phyloP scores from a whole-genome alignment of 1,140 invertebrate genomes.

The Hestina assimilis region DNA sequence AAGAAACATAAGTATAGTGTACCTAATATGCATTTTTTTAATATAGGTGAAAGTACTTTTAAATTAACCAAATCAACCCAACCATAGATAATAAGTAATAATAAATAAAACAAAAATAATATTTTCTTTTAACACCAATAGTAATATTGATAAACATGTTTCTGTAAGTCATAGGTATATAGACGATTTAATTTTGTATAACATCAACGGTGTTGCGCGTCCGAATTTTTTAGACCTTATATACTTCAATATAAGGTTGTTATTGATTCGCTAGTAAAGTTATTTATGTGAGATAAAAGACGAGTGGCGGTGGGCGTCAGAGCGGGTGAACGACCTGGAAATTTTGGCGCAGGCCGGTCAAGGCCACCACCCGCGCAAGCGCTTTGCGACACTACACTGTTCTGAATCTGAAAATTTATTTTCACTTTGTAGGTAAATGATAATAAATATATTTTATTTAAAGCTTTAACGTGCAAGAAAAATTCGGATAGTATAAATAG shows the following conservation, averaged over 20 bases:
- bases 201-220: constrained; percentile 27
- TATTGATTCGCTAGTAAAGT: constrained; percentile 23
- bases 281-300: constrained; percentile 70
- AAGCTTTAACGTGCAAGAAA: background rate
- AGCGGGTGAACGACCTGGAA: constrained; percentile 73
- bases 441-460: background rate
- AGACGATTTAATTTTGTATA: constrained; percentile 66
- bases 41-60: no score
- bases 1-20: no score
- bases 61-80: no score
- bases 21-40: no score
- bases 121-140: constrained; percentile 13
- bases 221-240: constrained; percentile 31
- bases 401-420: constrained; percentile 26
- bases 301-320: constrained; percentile 61
- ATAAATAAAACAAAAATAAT: constrained; percentile 10
- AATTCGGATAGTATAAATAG: background rate
- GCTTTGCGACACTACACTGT: constrained; percentile 37
- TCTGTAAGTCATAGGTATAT: constrained; percentile 59
- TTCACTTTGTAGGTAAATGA: constrained; percentile 8
- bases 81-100: no score
- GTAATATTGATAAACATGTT: constrained; percentile 68
- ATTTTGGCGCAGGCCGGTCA: constrained; percentile 77
- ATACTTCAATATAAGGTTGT: constrained; percentile 12
- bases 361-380: constrained; percentile 67